A percentile compares a stretch with the other conserved stretches of the same genome.
These are phyloP conservation scores for Bambusicola thoracicus DNA, from an alignment of 2,113 vertebrate genomes.

Conservation along the genomic window DNA sequence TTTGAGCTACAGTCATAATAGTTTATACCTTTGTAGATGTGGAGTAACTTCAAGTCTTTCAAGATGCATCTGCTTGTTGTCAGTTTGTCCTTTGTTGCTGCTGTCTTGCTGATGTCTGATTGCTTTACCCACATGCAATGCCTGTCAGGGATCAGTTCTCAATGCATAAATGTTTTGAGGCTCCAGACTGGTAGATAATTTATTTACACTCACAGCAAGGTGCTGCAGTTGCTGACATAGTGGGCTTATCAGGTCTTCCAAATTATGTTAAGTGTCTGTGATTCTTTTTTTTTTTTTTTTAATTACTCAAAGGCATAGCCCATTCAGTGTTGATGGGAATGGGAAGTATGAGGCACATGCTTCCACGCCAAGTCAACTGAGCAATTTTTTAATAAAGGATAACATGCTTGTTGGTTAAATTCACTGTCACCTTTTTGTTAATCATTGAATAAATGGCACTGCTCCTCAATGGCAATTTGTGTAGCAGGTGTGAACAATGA, in stretches of 20 bases:
- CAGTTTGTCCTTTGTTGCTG: not conserved
- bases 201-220: not conserved
- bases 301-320: not conserved
- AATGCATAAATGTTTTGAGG: not conserved
- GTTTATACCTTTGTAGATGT: not conserved
- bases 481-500: not conserved
- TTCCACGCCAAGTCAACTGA: not conserved
- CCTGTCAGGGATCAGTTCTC: not conserved
- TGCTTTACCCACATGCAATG: not conserved
- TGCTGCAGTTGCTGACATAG: not conserved
- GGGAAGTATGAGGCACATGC: not conserved
- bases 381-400: not conserved
- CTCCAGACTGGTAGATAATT: not conserved
- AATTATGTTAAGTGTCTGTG: not conserved
- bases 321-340: not conserved
- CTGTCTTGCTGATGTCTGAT: not conserved
- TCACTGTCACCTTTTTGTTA: not conserved
- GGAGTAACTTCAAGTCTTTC: not conserved
- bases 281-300: not conserved
- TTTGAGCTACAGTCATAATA: not conserved
- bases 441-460: not conserved
- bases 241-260: not conserved
- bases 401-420: not conserved
- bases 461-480: not conserved
- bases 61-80: not conserved